These are phyloP conservation scores for Saimiri boliviensis DNA, from an alignment of 2,113 vertebrate genomes.

Conservation along the genomic window DNA sequence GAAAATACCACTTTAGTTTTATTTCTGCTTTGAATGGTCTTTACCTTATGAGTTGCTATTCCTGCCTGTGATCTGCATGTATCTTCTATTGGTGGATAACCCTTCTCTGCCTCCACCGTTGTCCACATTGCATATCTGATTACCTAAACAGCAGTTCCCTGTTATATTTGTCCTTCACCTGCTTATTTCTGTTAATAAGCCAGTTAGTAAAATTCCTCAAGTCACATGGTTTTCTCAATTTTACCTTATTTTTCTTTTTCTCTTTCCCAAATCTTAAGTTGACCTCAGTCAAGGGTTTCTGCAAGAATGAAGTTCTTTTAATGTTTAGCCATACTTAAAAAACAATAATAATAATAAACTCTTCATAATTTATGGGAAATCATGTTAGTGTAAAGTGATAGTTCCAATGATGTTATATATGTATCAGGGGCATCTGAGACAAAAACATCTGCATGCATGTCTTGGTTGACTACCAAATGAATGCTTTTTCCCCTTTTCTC, in stretches of 20 bases:
- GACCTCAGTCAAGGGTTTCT: not conserved
- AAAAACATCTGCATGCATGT: not conserved
- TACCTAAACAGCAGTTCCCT: not conserved
- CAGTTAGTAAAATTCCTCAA: not conserved
- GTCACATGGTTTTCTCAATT: not conserved
- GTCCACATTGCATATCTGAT: not conserved
- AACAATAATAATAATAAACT: not conserved
- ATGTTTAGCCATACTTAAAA: not conserved
- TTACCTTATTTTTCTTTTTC: not conserved
- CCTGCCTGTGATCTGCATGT: not conserved
- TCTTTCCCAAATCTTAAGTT: constrained; percentile 5
- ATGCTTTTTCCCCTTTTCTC: not conserved
- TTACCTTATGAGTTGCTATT: not conserved
- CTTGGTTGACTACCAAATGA: not conserved
- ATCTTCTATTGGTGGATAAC: not conserved
- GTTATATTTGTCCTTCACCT: not conserved
- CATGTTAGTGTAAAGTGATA: not conserved
- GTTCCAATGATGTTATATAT: not conserved
- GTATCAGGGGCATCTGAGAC: not conserved
- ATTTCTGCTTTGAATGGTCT: not conserved
- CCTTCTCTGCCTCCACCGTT: not conserved
- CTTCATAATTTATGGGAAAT: not conserved
- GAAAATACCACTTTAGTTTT: not conserved
- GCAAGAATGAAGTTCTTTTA: constrained; percentile 13
- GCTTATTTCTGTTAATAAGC: not conserved